Base-by-base conservation (phyloP, 53 echinoderm and acorn worm species). In the Echinarachnius parma region DNA sequence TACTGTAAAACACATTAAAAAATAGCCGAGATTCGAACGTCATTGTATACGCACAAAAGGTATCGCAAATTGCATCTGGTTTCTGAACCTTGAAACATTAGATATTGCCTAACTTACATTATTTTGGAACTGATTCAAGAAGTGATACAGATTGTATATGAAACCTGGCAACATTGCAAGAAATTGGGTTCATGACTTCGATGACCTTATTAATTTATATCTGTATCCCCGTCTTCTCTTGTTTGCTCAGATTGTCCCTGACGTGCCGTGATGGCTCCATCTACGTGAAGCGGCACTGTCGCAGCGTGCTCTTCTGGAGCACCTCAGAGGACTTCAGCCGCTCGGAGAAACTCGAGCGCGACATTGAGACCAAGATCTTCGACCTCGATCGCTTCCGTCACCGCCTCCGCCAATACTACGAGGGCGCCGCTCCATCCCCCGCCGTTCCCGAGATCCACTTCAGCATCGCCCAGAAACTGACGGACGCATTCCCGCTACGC, bases 251-350 rank as follows among this genome's bases (percentile, higher is more conserved):
- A 35, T 56, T 92, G 60, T 84, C 88, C 34, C 31, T 92, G 31
- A 78, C 81, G 42, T 78, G 75, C 79, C 77, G 84, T 16, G 59
- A 85, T 48, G 85, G 87, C 9, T 62, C 75, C 28, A 77, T 98
- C 66, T 91, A 98, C 69, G 98, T 91, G 33, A 98, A 91, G 18
- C 65, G 98, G 24, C 88, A 81, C 19, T 98, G 98, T 56, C 92
- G 91, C n/a, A 88, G 87, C 29, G 91, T 88, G 21, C 81, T 98
- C 42, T 98, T 98, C 59, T 98, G 98, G 88, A 80, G 86, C 50
- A 66, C 64, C 4, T 76, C 98, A 9, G 81, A 78, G 13, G 61
- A 78, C 34, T 36, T 74, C 13, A 77, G 52, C 23, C 50, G 68
- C 14, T 46, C 47, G 2, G 60, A 81, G 66, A 78, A 71, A 23